These are phyloP conservation scores for Sphaeridia pumilis DNA, from an alignment of 2,888 invertebrate species.

Conservation along the genomic window DNA sequence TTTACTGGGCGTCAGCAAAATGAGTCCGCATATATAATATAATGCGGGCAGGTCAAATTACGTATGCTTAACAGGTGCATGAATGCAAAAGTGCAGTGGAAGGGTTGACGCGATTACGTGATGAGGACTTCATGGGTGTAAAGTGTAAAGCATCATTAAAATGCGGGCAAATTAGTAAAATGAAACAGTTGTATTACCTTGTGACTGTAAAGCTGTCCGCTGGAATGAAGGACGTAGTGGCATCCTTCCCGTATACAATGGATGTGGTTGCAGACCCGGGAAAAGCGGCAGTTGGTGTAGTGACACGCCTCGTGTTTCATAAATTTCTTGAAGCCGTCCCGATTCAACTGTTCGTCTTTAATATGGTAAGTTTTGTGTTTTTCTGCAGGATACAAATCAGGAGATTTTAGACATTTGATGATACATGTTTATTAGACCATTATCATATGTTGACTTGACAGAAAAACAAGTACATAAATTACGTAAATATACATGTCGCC, in stretches of 20 bases:
- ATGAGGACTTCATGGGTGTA: too few relatives aligned
- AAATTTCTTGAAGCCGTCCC: constrained; percentile 97
- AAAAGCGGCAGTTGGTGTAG: constrained; percentile 83
- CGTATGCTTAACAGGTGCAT: too few relatives aligned
- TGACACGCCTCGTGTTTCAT: constrained; percentile 93
- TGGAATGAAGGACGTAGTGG: constrained; percentile 90
- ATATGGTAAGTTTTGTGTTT: constrained; percentile 98
- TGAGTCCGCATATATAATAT: too few relatives aligned
- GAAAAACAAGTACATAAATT: background rate
- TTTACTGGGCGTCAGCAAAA: too few relatives aligned
- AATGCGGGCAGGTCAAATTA: too few relatives aligned
- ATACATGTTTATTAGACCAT: background rate
- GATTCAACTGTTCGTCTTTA: constrained; percentile 86
- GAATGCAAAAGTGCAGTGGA: too few relatives aligned
- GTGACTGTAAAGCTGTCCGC: constrained; percentile 92
- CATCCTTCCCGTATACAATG: constrained; percentile 94
- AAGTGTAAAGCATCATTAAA: too few relatives aligned
- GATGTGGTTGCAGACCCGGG: constrained; percentile 91
- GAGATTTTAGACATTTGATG: background rate
- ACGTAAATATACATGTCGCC: too few relatives aligned
- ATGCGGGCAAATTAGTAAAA: background rate
- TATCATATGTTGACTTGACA: background rate
- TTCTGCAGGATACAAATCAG: constrained; percentile 50
- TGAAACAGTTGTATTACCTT: constrained; percentile 46
- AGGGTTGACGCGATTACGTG: too few relatives aligned